Base-by-base conservation (phyloP, 2,888 invertebrate species). In the Morpho achilles region DNA sequence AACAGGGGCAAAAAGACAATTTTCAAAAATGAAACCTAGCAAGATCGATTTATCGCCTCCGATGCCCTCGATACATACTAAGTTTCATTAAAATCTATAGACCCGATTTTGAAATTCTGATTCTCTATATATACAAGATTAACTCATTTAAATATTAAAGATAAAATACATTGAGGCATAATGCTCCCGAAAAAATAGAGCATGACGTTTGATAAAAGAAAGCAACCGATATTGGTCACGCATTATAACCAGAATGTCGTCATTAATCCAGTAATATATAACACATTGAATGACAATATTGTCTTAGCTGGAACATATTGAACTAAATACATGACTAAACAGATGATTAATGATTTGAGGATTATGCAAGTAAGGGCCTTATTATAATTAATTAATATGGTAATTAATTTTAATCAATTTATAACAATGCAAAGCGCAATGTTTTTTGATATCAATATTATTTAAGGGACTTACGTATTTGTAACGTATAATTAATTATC, bases 281-380 rank as follows among this genome's bases (percentile, higher is more conserved):
- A 61, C 64, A 53, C 56, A 62, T 61, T 62, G 67, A 62, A 64
- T 63, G 64, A 69, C 63, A 66, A 69, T 70, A 66, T 70, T 69
- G 67, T 67, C 66, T 61, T 59, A 67, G 67, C 62, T 50, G 53
- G 62, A 65, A 64, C 63, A 63, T 67, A 61, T 65, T 65, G 65
- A 62, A 62, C 65, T 67, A 62, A 68, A 66, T 68, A 67, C 67
- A 69, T 67, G 64, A 67, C 65, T 69, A 69, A 69, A 63, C 63
- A 63, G 48, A 60, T 64, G 63, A 63, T 63, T 65, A 65, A 63
- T 63, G 65, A 66, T 62, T 64, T 60, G 62, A 54, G 65, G 64
- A 64, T 60, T 60, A 64, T 60, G 58, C 53, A 56, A 58, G 62
- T 60, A 58, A 58, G 54, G 56, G 49, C 54, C 43, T 53, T 58